Evolutionary conservation across 2,888 invertebrate genomes (phyloP).

Genomic region (Phyllotreta cruciferae): DNA sequence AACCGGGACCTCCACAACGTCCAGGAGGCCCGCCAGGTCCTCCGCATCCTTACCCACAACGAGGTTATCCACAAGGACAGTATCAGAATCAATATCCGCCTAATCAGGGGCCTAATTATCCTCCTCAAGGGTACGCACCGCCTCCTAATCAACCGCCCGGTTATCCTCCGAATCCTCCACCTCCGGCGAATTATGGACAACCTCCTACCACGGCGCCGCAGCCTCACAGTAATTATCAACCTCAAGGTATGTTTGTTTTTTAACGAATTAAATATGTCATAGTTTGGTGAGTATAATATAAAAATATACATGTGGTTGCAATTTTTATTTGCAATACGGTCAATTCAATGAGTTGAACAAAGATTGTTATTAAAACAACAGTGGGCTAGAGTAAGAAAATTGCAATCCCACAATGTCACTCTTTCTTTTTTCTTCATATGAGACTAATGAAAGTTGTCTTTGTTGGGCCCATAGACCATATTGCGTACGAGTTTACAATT

Average conservation of each 20-base stretch:
- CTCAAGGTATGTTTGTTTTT: constrained; percentile 50
- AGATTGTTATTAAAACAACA: too few relatives aligned
- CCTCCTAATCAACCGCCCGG: constrained; percentile 74
- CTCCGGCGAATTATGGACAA: constrained; percentile 68
- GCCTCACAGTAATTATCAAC: constrained; percentile 64
- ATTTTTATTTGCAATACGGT: too few relatives aligned
- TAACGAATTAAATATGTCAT: too few relatives aligned
- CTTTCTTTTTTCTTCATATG: too few relatives aligned
- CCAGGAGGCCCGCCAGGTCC: constrained; percentile 38
- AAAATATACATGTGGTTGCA: background rate
- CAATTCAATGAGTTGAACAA: too few relatives aligned
- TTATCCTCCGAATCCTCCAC: constrained; percentile 72
- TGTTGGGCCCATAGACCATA: too few relatives aligned
- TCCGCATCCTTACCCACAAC: constrained; percentile 71
- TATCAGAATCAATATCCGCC: constrained; percentile 72
- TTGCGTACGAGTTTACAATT: too few relatives aligned
- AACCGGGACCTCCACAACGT: constrained; percentile 55
- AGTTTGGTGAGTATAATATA: too few relatives aligned
- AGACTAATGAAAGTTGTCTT: too few relatives aligned
- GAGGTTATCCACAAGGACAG: constrained; percentile 73
- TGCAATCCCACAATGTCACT: too few relatives aligned
- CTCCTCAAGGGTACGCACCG: constrained; percentile 68
- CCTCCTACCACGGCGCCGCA: constrained; percentile 65
- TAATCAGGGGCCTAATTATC: constrained; percentile 68
- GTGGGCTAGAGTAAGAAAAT: too few relatives aligned